A percentile compares a stretch with the other conserved stretches of the same genome.
These are phyloP conservation scores for Rafetus swinhoei DNA, from an alignment of 2,113 vertebrate genomes.

Conservation along the genomic window DNA sequence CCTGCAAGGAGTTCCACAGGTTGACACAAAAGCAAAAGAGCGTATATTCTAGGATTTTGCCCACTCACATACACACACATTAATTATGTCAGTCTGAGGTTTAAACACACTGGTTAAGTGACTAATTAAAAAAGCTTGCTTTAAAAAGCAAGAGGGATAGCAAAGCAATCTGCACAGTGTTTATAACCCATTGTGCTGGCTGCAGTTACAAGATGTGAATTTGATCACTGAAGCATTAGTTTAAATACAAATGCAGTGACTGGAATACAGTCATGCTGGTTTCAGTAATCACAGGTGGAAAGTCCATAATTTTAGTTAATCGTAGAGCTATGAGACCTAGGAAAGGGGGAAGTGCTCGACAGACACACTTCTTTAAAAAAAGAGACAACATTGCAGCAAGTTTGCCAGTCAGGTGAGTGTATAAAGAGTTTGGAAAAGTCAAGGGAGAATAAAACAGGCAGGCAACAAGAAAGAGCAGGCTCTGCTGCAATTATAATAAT, in stretches of 20 bases:
- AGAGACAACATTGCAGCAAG: neutral
- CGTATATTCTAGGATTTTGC: neutral
- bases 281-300: constrained; percentile 24
- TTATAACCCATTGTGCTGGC: constrained; percentile 26
- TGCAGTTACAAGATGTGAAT: constrained; percentile 57
- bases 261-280: neutral
- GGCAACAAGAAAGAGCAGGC: neutral
- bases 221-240: constrained; percentile 41
- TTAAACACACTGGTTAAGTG: neutral
- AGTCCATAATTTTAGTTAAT: constrained; percentile 4
- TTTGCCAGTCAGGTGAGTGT: neutral
- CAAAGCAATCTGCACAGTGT: constrained; percentile 55
- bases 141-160: constrained; percentile 24
- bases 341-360: neutral
- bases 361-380: neutral
- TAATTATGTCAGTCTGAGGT: neutral
- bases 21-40: neutral
- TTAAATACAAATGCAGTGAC: constrained; percentile 30
- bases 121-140: neutral
- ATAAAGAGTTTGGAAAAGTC: neutral
- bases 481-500: neutral
- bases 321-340: neutral
- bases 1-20: too few relatives aligned
- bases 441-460: neutral
- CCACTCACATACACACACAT: neutral